A percentile compares a stretch with the other conserved stretches of the same genome.
Conservation (phyloP, 2,888 invertebrate species). For the Cenopis cana region DNA sequence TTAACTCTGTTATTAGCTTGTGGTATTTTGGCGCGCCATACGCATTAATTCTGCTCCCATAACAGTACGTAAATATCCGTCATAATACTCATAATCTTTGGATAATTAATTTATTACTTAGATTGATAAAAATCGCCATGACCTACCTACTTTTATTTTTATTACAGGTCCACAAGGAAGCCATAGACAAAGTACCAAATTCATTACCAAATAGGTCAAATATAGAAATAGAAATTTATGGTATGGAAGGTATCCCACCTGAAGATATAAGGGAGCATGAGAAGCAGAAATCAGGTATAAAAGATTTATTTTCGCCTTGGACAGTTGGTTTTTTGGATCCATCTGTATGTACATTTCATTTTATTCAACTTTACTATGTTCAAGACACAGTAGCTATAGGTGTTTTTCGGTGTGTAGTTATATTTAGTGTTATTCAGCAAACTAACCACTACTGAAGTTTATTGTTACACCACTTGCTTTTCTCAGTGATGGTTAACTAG, state of each 20-base stretch:
- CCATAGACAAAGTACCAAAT: constrained; percentile 99
- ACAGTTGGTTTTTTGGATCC: constrained; percentile 66
- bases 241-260: constrained; percentile 99
- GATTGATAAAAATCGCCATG: constrained; percentile 15
- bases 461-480: constrained; percentile 39
- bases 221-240: constrained; percentile 99
- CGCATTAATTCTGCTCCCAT: constrained; percentile 63
- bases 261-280: constrained; percentile 98
- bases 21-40: constrained; percentile 75
- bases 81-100: constrained; percentile 53
- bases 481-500: neutral
- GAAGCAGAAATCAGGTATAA: constrained; percentile 90
- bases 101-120: constrained; percentile 40
- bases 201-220: constrained; percentile 98
- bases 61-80: constrained; percentile 65
- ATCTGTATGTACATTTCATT: constrained; percentile 76
- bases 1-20: constrained; percentile 70
- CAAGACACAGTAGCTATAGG: constrained; percentile 69
- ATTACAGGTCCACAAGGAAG: constrained; percentile 98
- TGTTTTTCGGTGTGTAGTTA: constrained; percentile 75
- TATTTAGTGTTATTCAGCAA: constrained; percentile 57
- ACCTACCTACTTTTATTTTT: constrained; percentile 45
- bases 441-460: constrained; percentile 39
- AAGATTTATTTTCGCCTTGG: constrained; percentile 60
- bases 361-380: constrained; percentile 61